Percentiles rank a stretch among this genome's conserved stretches.
phyloP scores from a whole-genome alignment of 1,140 invertebrate genomes.

The Eumaeus atala region DNA sequence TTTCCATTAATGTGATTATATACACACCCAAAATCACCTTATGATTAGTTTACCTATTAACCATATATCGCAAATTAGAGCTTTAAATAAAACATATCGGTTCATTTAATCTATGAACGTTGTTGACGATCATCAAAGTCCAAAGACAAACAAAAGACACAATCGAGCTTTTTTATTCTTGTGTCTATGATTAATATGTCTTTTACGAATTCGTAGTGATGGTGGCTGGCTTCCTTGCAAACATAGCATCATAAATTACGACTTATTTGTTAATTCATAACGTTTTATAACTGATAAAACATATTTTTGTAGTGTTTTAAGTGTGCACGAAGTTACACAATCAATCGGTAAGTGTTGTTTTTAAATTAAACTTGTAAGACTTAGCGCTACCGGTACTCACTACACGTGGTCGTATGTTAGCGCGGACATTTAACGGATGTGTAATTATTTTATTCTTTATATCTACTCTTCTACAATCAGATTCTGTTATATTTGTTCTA shows the following conservation, averaged over 20 bases:
- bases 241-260: conserved; percentile 69
- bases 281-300: conserved; percentile 27
- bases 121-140: neutral
- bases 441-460: neutral
- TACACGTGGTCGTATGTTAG: conserved; percentile 12
- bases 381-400: conserved; percentile 13
- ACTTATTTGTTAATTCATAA: conserved; percentile 51
- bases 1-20: no score
- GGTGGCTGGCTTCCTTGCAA: conserved; percentile 74
- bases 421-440: conserved; percentile 10
- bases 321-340: conserved; percentile 13
- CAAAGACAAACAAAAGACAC: conserved; percentile 14
- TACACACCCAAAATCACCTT: no score
- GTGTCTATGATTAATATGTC: conserved; percentile 70
- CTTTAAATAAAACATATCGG: no score
- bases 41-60: no score
- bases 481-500: conserved; percentile 24
- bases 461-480: neutral
- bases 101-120: no score
- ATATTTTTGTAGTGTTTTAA: conserved; percentile 19
- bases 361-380: conserved; percentile 20
- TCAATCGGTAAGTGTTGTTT: conserved; percentile 12
- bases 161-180: conserved; percentile 44
- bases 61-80: no score
- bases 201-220: conserved; percentile 74